Evolutionary conservation across 2,888 invertebrate species (phyloP), one percentile per base, ranked within the genome.

Genomic region (Diadromus collaris): DNA sequence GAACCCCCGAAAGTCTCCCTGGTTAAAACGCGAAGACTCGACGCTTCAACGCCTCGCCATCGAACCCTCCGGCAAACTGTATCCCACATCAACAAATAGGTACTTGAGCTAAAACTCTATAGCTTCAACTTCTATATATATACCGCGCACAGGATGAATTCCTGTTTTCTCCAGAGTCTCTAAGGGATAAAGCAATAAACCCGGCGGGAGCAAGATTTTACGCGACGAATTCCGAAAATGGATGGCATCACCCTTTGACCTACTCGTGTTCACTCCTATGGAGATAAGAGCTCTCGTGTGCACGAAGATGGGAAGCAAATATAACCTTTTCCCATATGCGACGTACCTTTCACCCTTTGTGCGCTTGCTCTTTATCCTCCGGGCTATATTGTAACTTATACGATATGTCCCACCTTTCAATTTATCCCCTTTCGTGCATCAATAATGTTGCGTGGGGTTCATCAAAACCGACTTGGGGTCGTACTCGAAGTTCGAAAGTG

Each of bases 1-100:
- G 61, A 71, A 54, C 67, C 67, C 67, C 46, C 32, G 34, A 38
- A 61, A 48, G 75, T 65, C 56, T 75, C 16, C 54, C 56, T 70
- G 64, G 71, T 78, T 78, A 54, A 68, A 70, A 61, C 70, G 64
- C 69, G 64, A 58, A 60, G 63, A 34, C 54, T 67, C 70, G 46
- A 70, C 61, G 65, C 75, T 74, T 48, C 29, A 16, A 56, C 29
- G 56, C 34, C 44, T 51, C 13, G 32, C 24, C 46, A 76, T 63
- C 38, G 65, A 68, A 38, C 51, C 27, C 65, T 13, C 6, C 6
- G 65, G 65, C 65, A 51, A 65, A 32, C 19, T 48, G 32, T 65
- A 34, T 34, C 34, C 16, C 48, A 65, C 51, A 48, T 51, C 32
- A 34, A 19, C 16, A n/a, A n/a, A n/a, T n/a, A 19, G 21, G 48